phyloP scores from a whole-genome alignment of 2,113 vertebrate species.

The Capricornis sumatraensis region DNA sequence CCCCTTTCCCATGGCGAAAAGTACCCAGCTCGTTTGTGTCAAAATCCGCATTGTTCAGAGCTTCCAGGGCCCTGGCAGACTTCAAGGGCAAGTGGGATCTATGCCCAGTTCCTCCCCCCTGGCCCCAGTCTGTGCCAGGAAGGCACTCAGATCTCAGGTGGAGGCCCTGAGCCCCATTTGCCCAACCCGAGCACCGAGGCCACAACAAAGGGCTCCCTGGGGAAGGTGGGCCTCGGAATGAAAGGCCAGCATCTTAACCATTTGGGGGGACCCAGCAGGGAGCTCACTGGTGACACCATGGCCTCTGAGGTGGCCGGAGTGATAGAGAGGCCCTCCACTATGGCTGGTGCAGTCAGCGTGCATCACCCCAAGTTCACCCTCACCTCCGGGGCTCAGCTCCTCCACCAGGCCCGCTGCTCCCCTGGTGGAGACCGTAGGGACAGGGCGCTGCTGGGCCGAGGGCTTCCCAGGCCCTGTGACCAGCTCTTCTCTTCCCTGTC shows the following conservation, averaged over 20 bases:
- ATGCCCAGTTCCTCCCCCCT: neutral
- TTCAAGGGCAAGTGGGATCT: neutral
- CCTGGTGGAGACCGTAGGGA: neutral
- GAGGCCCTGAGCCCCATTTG: accelerated
- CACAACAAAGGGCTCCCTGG: neutral
- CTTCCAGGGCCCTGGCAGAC: slow-evolving; percentile 24
- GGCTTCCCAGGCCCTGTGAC: accelerated
- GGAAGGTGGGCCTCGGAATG: neutral
- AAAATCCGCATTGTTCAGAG: neutral
- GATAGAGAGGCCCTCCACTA: neutral
- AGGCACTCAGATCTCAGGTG: slow-evolving; percentile 39
- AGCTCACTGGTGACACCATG: accelerated
- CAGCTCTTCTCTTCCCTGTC: neutral
- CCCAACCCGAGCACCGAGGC: neutral
- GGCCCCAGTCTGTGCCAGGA: slow-evolving; percentile 36
- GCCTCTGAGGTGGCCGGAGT: neutral
- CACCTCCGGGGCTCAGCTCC: neutral
- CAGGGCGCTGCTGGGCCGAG: too few relatives aligned
- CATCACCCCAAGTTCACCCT: neutral
- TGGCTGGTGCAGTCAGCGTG: accelerated
- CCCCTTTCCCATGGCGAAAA: slow-evolving; percentile 25
- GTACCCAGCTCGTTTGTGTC: neutral
- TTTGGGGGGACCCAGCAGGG: neutral
- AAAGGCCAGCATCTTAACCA: neutral
- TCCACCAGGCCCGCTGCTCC: neutral